These are phyloP conservation scores for Spialia ferax DNA, from an alignment of 2,888 invertebrate genomes.

Conservation along the genomic window DNA sequence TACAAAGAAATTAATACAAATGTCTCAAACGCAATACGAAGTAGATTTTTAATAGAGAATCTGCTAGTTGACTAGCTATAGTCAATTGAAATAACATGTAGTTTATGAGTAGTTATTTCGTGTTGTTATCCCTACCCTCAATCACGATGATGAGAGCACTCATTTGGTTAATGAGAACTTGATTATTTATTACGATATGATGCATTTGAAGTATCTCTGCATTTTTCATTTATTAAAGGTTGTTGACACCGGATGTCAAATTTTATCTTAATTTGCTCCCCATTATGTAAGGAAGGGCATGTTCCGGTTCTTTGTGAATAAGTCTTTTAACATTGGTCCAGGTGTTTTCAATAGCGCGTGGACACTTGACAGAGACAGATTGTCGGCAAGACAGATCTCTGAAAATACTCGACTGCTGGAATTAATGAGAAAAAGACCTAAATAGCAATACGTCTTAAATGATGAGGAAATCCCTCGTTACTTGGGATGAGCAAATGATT, in stretches of 20 bases:
- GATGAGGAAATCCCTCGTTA: not conserved
- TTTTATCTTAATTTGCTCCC: constrained; percentile 29
- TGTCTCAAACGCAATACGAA: too few relatives aligned
- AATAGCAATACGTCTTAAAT: not conserved
- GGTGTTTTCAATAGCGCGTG: constrained; percentile 40
- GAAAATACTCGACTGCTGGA: constrained; percentile 31
- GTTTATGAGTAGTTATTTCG: too few relatives aligned
- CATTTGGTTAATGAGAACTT: not conserved
- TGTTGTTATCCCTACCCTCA: too few relatives aligned
- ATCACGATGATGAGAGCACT: not conserved
- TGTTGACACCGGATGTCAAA: constrained; percentile 29
- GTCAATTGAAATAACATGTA: too few relatives aligned
- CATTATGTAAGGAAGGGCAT: constrained; percentile 29
- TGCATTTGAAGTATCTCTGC: not conserved
- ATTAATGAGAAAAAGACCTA: constrained; percentile 18
- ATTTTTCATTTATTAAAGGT: constrained; percentile 10
- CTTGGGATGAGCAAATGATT: not conserved
- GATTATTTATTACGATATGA: too few relatives aligned
- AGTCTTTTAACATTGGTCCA: constrained; percentile 38
- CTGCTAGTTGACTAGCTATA: too few relatives aligned
- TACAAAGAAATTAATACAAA: too few relatives aligned
- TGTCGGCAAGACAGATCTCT: constrained; percentile 14
- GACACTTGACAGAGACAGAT: constrained; percentile 40
- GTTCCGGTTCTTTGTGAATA: constrained; percentile 36
- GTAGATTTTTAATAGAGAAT: too few relatives aligned